Conservation (phyloP, 1,140 invertebrate species). For the Antheraea pernyi region DNA sequence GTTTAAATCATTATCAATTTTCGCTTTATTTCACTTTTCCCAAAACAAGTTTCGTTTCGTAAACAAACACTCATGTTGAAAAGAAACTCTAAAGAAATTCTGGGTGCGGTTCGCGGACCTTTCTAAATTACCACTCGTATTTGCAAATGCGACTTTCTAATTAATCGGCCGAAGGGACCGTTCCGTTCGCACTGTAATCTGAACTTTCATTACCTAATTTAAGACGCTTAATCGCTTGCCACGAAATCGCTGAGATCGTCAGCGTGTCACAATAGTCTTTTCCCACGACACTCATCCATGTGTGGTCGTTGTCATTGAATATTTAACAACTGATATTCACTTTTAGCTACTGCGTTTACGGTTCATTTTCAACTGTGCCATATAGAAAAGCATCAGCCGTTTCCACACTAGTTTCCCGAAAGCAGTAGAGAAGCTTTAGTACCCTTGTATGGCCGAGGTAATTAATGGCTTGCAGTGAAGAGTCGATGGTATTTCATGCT, state of each 20-base stretch:
- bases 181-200: constrained; percentile 18
- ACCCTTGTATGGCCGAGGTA: constrained; percentile 65
- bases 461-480: constrained; percentile 67
- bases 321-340: constrained; percentile 13
- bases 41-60: background rate
- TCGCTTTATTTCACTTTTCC: no score
- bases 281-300: constrained; percentile 67
- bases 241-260: constrained; percentile 25
- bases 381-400: constrained; percentile 26
- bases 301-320: constrained; percentile 45
- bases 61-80: background rate
- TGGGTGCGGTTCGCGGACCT: constrained; percentile 40
- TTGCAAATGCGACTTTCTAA: constrained; percentile 59
- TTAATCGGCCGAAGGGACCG: constrained; percentile 46
- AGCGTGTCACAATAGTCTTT: constrained; percentile 53
- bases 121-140: constrained; percentile 55
- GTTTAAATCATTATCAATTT: no score
- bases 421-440: constrained; percentile 47
- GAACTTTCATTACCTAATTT: constrained; percentile 21
- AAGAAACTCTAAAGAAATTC: constrained; percentile 40
- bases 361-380: background rate
- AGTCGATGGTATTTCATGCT: constrained; percentile 64
- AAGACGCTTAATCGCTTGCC: constrained; percentile 31
- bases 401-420: constrained; percentile 56
- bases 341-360: background rate